These are phyloP conservation scores for Agapostemon virescens DNA, from an alignment of 2,888 invertebrate genomes.

Conservation along the genomic window DNA sequence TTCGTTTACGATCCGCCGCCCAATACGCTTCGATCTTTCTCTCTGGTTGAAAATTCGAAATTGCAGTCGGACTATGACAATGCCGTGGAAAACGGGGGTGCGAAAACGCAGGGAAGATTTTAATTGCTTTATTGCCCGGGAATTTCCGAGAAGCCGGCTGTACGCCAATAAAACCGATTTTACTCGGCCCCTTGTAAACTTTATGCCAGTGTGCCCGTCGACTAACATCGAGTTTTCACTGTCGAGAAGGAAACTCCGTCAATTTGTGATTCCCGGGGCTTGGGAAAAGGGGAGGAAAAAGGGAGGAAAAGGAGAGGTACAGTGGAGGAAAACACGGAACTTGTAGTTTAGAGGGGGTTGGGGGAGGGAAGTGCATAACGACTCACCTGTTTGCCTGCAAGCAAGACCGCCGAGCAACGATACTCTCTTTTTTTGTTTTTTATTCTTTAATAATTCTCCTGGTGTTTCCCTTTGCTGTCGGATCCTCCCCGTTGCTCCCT, in stretches of 20 bases:
- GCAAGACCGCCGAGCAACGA: slow-evolving; percentile 10
- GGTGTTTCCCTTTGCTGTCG: neutral
- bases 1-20: slow-evolving; percentile 34
- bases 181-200: slow-evolving; percentile 64
- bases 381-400: slow-evolving; percentile 27
- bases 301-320: too few relatives aligned
- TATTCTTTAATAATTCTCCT: slow-evolving; percentile 12
- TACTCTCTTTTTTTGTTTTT: neutral
- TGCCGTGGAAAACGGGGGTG: neutral
- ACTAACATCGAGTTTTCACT: slow-evolving; percentile 31
- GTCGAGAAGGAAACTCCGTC: slow-evolving; percentile 19
- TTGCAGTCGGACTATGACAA: slow-evolving; percentile 6
- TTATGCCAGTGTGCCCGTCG: slow-evolving; percentile 54
- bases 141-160: slow-evolving; percentile 61
- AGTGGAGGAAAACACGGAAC: neutral
- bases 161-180: slow-evolving; percentile 66
- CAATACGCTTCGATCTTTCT: slow-evolving; percentile 12
- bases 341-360: neutral
- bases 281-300: neutral
- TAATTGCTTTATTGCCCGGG: slow-evolving; percentile 73
- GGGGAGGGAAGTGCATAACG: neutral
- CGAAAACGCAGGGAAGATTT: slow-evolving; percentile 40
- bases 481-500: too few relatives aligned
- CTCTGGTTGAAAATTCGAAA: slow-evolving; percentile 40
- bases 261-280: slow-evolving; percentile 11